phyloP scores from a whole-genome alignment of 2,888 invertebrate species.

The Xylota segnis region DNA sequence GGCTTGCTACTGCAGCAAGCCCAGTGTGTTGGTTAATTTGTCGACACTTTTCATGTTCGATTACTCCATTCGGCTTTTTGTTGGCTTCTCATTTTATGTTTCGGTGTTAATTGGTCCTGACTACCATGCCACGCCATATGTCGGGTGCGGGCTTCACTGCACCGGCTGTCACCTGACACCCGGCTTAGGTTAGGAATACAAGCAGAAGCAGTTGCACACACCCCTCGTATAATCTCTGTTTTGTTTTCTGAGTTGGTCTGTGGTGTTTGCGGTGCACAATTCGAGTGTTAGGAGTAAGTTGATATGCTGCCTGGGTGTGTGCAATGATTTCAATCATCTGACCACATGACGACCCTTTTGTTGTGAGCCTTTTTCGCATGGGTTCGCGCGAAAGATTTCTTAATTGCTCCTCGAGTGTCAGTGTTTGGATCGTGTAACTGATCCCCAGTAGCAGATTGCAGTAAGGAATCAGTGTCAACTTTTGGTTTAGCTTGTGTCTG shows the following conservation, averaged over 20 bases:
- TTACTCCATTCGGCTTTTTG: conserved; percentile 68
- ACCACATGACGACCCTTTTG: conserved; percentile 77
- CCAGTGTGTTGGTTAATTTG: conserved; percentile 64
- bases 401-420: conserved; percentile 74
- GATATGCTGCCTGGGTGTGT: conserved; percentile 66
- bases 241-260: conserved; percentile 42
- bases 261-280: conserved; percentile 71
- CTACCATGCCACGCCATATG: conserved; percentile 72
- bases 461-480: conserved; percentile 73
- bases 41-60: conserved; percentile 69
- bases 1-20: conserved; percentile 45
- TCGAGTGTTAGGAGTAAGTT: conserved; percentile 66
- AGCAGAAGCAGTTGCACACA: conserved; percentile 31
- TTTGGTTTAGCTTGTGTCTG: conserved; percentile 68
- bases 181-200: conserved; percentile 52
- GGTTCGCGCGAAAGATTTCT: conserved; percentile 73
- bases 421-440: conserved; percentile 62
- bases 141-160: conserved; percentile 67
- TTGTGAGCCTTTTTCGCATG: conserved; percentile 52
- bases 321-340: conserved; percentile 76
- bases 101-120: conserved; percentile 76
- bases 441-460: conserved; percentile 75
- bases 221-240: conserved; percentile 42
- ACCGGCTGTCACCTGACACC: conserved; percentile 68
- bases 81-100: conserved; percentile 72